Conservation (phyloP, 2,888 invertebrate genomes). For the Ectemnius cavifrons region DNA sequence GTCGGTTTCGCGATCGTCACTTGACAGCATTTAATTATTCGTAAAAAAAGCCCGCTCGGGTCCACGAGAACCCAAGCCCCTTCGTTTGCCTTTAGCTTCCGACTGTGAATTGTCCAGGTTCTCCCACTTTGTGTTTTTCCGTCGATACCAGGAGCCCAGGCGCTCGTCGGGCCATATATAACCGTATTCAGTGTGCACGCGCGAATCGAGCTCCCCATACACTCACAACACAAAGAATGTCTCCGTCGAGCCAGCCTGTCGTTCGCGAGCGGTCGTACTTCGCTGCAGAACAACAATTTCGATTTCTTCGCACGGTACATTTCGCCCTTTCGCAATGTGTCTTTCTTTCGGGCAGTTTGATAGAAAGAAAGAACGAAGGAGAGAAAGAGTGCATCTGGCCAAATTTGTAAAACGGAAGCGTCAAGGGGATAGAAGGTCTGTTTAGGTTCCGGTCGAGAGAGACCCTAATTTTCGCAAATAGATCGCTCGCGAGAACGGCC, state of each 20-base stretch:
- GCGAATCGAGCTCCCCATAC: no score
- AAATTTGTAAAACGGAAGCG: conserved; percentile 33
- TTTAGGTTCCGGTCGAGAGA: conserved; percentile 18
- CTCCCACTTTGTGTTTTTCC: no score
- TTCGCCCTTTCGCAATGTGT: conserved; percentile 25
- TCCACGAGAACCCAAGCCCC: not conserved
- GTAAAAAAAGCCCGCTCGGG: conserved; percentile 4
- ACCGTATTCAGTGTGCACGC: no score
- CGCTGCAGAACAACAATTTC: conserved; percentile 12
- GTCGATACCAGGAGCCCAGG: not conserved
- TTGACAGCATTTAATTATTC: conserved; percentile 11
- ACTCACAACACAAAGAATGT: conserved; percentile 47
- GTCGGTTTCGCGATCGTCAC: conserved; percentile 2
- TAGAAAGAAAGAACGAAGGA: conserved; percentile 4
- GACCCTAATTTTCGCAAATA: conserved; percentile 34
- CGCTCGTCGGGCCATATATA: no score
- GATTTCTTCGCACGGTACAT: conserved; percentile 16
- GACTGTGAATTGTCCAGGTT: no score
- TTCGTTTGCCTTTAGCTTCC: no score
- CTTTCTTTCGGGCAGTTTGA: conserved; percentile 18
- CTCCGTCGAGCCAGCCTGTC: conserved; percentile 47
- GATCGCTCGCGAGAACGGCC: conserved; percentile 61
- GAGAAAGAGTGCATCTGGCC: conserved; percentile 14
- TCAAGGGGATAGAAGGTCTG: conserved; percentile 26
- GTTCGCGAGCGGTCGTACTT: conserved; percentile 58